Conservation (phyloP, 2,888 invertebrate species). For the Rosalia funebris region DNA sequence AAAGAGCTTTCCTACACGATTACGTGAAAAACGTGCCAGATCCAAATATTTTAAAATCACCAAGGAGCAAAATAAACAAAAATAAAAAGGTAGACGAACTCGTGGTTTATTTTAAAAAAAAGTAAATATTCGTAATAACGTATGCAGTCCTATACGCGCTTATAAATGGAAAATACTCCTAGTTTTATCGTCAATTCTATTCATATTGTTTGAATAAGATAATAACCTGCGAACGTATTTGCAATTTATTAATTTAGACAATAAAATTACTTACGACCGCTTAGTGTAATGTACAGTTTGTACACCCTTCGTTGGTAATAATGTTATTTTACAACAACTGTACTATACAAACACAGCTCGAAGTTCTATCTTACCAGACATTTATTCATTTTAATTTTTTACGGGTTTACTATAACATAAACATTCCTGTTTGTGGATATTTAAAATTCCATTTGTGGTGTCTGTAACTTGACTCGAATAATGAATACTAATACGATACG, state of each 20-base stretch:
- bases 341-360: too few species aligned
- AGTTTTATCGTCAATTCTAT: not conserved
- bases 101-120: slow-evolving; percentile 17
- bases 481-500: too few species aligned
- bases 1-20: slow-evolving; percentile 1
- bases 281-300: not conserved
- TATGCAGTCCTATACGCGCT: not conserved
- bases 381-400: too few species aligned
- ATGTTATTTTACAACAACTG: too few species aligned
- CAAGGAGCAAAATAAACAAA: not conserved
- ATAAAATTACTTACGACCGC: not conserved
- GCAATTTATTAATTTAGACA: slow-evolving; percentile 25
- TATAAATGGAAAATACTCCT: not conserved
- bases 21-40: slow-evolving; percentile 2
- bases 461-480: too few species aligned
- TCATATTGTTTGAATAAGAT: slow-evolving; percentile 16
- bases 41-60: slow-evolving; percentile 4
- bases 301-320: too few species aligned
- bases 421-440: too few species aligned
- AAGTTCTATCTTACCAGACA: too few species aligned
- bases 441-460: too few species aligned
- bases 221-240: slow-evolving; percentile 13
- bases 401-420: too few species aligned
- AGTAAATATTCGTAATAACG: slow-evolving; percentile 6
- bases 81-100: slow-evolving; percentile 19